Conservation (phyloP, 2,113 vertebrate species). For the Heliornis fulica region DNA sequence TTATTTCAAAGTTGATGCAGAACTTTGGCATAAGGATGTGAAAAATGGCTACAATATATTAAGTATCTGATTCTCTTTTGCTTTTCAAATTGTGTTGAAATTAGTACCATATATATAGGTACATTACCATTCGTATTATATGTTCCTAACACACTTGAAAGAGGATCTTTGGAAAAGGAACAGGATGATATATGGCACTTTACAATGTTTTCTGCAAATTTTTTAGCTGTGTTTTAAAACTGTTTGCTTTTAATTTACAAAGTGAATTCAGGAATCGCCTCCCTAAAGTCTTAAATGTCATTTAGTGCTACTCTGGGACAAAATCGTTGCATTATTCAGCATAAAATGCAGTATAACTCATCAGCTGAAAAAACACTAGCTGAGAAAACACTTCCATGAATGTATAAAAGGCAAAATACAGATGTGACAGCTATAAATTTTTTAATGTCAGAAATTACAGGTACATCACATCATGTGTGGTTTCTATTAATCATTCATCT, state of each 20-base stretch:
- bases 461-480: constrained; percentile 31
- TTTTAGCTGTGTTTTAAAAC: background rate
- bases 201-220: background rate
- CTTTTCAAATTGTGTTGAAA: background rate
- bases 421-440: background rate
- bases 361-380: constrained; percentile 27
- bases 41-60: background rate
- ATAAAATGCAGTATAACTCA: constrained; percentile 2
- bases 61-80: background rate
- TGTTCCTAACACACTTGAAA: background rate
- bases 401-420: constrained; percentile 11
- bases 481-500: constrained; percentile 41
- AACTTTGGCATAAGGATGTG: background rate
- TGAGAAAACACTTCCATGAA: constrained; percentile 2
- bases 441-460: constrained; percentile 34
- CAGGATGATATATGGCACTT: background rate
- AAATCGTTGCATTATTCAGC: background rate
- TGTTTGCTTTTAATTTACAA: background rate
- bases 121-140: background rate
- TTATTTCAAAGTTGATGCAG: background rate
- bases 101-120: background rate
- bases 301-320: background rate
- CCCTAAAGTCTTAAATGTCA: background rate
- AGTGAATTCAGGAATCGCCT: background rate
- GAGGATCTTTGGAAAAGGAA: background rate